Conservation (phyloP, 2,888 invertebrate genomes). For the Drosophila tanythrix region DNA sequence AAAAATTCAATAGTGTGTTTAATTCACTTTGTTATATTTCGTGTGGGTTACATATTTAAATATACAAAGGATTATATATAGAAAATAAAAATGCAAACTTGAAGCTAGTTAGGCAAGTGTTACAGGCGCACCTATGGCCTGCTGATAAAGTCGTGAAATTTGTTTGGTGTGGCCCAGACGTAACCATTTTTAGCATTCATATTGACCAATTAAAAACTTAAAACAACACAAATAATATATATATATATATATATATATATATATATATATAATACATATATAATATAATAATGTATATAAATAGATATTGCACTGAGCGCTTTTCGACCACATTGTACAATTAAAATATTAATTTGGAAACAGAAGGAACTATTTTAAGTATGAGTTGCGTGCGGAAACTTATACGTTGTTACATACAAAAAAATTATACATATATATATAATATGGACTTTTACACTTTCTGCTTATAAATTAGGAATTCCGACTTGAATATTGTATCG, state of each 20-base stretch:
- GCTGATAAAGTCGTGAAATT: neutral
- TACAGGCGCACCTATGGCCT: neutral
- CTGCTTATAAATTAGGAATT: constrained; percentile 60
- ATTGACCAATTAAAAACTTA: constrained; percentile 6
- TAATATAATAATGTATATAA: constrained; percentile 8
- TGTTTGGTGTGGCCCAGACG: neutral
- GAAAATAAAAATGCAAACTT: neutral
- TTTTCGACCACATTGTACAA: constrained; percentile 38
- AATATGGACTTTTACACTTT: constrained; percentile 47
- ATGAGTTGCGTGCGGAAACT: constrained; percentile 22
- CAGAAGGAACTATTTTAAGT: constrained; percentile 56
- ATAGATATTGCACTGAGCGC: constrained; percentile 46
- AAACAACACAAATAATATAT: constrained; percentile 19
- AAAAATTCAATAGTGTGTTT: constrained; percentile 2
- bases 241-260: constrained; percentile 2
- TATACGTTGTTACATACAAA: constrained; percentile 37
- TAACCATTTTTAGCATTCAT: neutral
- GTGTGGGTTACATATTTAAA: constrained; percentile 18
- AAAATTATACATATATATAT: constrained; percentile 5
- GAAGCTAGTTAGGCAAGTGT: neutral
- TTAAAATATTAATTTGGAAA: constrained; percentile 34
- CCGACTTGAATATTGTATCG: constrained; percentile 51
- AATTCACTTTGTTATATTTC: constrained; percentile 11
- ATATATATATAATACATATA: constrained; percentile 6
- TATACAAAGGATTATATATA: constrained; percentile 27